Evolutionary conservation across 2,113 vertebrate species (phyloP), one percentile per base, ranked within the genome.

Genomic region (Ictalurus punctatus): DNA sequence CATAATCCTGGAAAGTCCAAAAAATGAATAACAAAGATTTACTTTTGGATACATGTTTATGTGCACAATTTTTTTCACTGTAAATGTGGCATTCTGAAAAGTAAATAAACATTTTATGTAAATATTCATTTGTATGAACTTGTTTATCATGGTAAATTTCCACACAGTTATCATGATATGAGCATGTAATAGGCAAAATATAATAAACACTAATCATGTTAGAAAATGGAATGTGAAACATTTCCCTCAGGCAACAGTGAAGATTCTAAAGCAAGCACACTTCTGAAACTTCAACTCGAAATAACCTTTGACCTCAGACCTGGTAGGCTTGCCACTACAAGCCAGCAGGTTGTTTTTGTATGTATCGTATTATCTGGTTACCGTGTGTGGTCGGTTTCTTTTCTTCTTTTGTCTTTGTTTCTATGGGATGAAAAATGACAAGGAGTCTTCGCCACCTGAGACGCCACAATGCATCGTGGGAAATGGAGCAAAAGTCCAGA

Each of bases 301-400:
- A 23, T 52, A 27, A 79, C 58, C 73, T 87, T 78, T 80, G 37
- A 86, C 71, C 85, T 86, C 27, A 71, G 73, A 52, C 25, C 37
- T 48, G 58, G 85, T 79, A 52, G 30, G 85, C 37, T 79, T 59
- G 56, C 71, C 85, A 44, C 54, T 63, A 86, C 85, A 78, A 8
- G 63, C 7, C 71, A 27, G 34, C 14, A 48, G 85, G 52, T 37
- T 86, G 71, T 73, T 37, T 82, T 82, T 37, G 80, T 61, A 61
- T 37, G 56, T 83, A 61, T 83, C 12, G 56, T 37, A 23, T 82
- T 34, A 82, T 59, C 56, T 83, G 30, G 21, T 61, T 61, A 61
- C 19, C 1, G 7, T 78, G 73, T 78, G 73, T 86, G 73, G 30
- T 61, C 19, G 7, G 7, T 23, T 52, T 56, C 12, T 27, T 16